phyloP scores from a whole-genome alignment of 2,113 vertebrate species.

The Neomonachus schauinslandi region DNA sequence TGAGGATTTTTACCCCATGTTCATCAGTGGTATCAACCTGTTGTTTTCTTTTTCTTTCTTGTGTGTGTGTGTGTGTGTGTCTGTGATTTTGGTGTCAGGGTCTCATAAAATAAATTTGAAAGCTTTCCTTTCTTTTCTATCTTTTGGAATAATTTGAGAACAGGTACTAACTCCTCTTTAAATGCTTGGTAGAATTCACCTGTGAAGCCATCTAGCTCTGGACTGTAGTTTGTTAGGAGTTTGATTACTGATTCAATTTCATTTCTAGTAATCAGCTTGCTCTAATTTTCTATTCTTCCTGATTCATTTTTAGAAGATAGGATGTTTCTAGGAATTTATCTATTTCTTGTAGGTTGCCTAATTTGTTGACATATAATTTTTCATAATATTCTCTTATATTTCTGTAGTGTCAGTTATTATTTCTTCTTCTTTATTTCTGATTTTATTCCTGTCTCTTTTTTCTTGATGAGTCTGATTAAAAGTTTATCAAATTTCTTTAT shows the following conservation, averaged over 20 bases:
- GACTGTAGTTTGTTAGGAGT: neutral
- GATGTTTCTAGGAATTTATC: neutral
- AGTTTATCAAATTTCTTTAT: neutral
- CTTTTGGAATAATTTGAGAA: neutral
- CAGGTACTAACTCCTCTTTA: neutral
- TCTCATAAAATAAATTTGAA: neutral
- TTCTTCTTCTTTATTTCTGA: neutral
- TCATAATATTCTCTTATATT: neutral
- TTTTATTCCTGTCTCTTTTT: neutral
- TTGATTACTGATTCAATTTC: neutral
- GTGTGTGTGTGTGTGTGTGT: neutral
- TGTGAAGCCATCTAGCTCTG: neutral
- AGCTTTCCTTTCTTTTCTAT: neutral
- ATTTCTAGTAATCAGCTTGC: neutral
- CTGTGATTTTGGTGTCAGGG: neutral
- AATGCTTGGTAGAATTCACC: neutral
- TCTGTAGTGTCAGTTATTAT: neutral
- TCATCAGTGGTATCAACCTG: neutral
- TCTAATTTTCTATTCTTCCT: neutral
- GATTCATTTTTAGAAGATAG: neutral
- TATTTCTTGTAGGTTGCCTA: neutral
- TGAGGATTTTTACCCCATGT: neutral
- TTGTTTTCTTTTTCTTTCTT: neutral
- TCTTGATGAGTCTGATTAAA: neutral
- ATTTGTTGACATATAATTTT: neutral